Evolutionary conservation across 2,113 vertebrate genomes (phyloP).

Genomic region (Trematocara zebra): DNA sequence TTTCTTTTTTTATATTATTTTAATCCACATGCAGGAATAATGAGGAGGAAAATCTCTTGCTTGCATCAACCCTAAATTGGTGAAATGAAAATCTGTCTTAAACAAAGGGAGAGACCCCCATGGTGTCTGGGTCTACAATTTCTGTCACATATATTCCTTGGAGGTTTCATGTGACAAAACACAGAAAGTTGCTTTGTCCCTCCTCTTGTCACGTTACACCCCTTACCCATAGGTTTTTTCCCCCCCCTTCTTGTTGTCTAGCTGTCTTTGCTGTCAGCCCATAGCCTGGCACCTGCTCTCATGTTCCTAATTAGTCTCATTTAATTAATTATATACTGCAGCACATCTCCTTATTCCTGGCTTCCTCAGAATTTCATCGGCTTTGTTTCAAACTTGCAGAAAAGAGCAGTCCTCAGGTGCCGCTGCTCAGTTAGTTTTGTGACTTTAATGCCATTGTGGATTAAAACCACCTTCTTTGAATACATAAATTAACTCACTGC

Average conservation of each 20-base stretch:
- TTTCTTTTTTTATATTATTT: background rate
- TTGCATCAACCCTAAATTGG: constrained; percentile 69
- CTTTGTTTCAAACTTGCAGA: constrained; percentile 54
- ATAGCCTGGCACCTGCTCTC: constrained; percentile 86
- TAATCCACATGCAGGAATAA: constrained; percentile 60
- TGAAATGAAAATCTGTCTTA: constrained; percentile 74
- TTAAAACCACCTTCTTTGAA: background rate
- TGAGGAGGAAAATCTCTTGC: constrained; percentile 69
- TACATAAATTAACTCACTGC: background rate
- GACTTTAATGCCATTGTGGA: background rate
- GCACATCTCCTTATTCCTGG: constrained; percentile 71
- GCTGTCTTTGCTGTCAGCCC: constrained; percentile 82
- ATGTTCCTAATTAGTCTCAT: constrained; percentile 90
- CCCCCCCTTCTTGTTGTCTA: constrained; percentile 68
- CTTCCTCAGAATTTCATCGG: constrained; percentile 39
- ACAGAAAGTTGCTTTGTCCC: constrained; percentile 79
- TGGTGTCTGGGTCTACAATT: constrained; percentile 70
- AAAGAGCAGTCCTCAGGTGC: background rate
- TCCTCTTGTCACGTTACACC: constrained; percentile 77
- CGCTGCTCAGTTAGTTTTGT: background rate
- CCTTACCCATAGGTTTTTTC: constrained; percentile 67
- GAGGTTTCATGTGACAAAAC: constrained; percentile 81
- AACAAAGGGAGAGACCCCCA: constrained; percentile 70
- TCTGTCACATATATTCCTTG: constrained; percentile 77
- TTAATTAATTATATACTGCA: constrained; percentile 89